Evolutionary conservation across 2,797 vertebrate species (phyloP).

Genomic region (Argentina silus): DNA sequence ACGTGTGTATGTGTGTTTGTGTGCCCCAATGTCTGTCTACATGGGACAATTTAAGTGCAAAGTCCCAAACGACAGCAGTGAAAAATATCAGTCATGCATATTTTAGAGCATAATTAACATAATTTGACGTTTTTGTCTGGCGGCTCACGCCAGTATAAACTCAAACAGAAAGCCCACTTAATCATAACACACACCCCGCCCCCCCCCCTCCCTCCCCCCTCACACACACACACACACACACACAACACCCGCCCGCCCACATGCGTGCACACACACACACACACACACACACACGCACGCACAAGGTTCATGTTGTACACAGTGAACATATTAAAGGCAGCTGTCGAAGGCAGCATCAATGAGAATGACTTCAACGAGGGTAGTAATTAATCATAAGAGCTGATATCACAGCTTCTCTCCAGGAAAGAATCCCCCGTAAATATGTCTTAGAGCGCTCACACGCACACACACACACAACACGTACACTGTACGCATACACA

Average conservation of each 20-base stretch:
- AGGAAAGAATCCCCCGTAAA: constrained; percentile 53
- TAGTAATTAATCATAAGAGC: constrained; percentile 71
- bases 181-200: constrained; percentile 41
- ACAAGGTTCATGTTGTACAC: not conserved
- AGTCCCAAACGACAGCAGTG: constrained; percentile 51
- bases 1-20: constrained; percentile 1
- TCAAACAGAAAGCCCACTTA: constrained; percentile 37
- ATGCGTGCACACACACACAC: not conserved
- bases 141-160: constrained; percentile 42
- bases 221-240: constrained; percentile 11
- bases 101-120: constrained; percentile 75
- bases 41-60: constrained; percentile 29
- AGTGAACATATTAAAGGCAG: constrained; percentile 5
- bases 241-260: too few relatives aligned
- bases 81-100: constrained; percentile 71
- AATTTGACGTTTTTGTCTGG: constrained; percentile 62
- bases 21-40: not conserved
- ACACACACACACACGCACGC: constrained; percentile 3
- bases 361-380: constrained; percentile 57
- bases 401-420: constrained; percentile 68
- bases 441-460: constrained; percentile 44
- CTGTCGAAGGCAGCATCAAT: constrained; percentile 55
- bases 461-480: constrained; percentile 37
- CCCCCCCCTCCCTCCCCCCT: too few relatives aligned
- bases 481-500: too few relatives aligned